Conservation (phyloP, 2,113 vertebrate genomes). For the Nothobranchius furzeri region DNA sequence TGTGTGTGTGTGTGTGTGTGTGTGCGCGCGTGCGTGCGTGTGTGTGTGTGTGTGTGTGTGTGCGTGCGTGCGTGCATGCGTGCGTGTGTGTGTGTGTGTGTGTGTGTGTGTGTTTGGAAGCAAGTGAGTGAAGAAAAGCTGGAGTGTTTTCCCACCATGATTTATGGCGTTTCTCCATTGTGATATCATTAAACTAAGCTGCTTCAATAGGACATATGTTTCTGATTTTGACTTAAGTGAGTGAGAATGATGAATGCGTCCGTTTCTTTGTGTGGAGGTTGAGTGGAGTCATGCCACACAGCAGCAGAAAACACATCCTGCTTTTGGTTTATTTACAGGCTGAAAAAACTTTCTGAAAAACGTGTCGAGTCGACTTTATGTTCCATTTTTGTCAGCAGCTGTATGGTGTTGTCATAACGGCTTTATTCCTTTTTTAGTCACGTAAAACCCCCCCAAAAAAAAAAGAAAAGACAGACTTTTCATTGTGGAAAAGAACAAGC, state of each 20-base stretch:
- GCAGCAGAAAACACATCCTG: constrained; percentile 54
- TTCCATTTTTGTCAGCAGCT: constrained; percentile 36
- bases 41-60: constrained; percentile 11
- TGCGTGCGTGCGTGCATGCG: constrained; percentile 11
- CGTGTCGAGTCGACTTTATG: constrained; percentile 24
- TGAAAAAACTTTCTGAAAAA: constrained; percentile 2
- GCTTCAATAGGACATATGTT: constrained; percentile 75
- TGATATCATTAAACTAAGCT: constrained; percentile 77
- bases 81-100: constrained; percentile 13
- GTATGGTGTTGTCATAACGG: constrained; percentile 40
- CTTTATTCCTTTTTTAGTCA: constrained; percentile 42
- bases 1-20: constrained; percentile 15
- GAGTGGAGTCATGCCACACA: constrained; percentile 62
- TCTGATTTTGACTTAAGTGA: constrained; percentile 68
- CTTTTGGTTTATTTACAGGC: constrained; percentile 58
- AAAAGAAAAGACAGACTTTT: constrained; percentile 32
- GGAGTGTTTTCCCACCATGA: constrained; percentile 56
- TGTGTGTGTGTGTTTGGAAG: constrained; percentile 9
- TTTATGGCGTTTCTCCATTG: constrained; percentile 72
- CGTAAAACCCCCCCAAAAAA: constrained; percentile 5
- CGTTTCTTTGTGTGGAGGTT: constrained; percentile 58
- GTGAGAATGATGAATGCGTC: constrained; percentile 64
- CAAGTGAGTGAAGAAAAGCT: constrained; percentile 39
- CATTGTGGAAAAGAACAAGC: constrained; percentile 55
- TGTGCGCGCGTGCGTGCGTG: constrained; percentile 12